Conservation (phyloP, 2,888 invertebrate genomes). For the Ischnus inquisitorius region DNA sequence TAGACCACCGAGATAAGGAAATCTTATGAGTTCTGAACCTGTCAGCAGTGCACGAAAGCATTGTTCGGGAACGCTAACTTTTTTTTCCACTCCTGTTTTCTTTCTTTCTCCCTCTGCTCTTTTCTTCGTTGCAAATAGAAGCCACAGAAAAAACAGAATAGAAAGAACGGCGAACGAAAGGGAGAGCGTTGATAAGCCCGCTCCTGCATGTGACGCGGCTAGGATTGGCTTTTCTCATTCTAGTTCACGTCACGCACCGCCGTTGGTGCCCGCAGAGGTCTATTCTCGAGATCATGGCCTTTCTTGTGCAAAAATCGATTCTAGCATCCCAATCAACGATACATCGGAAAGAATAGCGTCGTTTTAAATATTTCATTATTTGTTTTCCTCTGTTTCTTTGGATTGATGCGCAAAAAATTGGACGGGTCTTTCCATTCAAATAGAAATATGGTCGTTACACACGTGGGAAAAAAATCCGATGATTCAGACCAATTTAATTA, state of each 20-base stretch:
- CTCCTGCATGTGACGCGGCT: conserved; percentile 69
- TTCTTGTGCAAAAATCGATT: background rate
- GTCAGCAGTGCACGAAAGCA: conserved; percentile 50
- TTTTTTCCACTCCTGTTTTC: conserved; percentile 19
- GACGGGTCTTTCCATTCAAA: background rate
- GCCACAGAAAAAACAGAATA: conserved; percentile 22
- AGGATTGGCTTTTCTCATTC: conserved; percentile 65
- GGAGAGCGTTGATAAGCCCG: conserved; percentile 44
- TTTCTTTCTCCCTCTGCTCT: conserved; percentile 40
- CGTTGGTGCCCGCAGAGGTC: background rate
- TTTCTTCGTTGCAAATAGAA: conserved; percentile 45
- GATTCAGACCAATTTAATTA: too few species aligned
- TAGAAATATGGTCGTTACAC: background rate
- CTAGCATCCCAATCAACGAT: background rate
- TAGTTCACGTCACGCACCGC: conserved; percentile 13
- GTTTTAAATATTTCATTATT: too few species aligned
- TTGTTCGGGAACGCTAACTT: conserved; percentile 3
- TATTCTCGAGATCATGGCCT: background rate
- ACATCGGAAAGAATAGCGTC: background rate
- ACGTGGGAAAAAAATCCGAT: background rate
- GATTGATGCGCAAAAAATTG: too few species aligned
- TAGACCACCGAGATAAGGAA: conserved; percentile 21
- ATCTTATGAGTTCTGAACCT: conserved; percentile 53
- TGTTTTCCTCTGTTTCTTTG: too few species aligned
- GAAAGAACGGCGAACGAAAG: conserved; percentile 30